phyloP scores from a whole-genome alignment of 2,797 vertebrate species.

The Oreochromis mossambicus region DNA sequence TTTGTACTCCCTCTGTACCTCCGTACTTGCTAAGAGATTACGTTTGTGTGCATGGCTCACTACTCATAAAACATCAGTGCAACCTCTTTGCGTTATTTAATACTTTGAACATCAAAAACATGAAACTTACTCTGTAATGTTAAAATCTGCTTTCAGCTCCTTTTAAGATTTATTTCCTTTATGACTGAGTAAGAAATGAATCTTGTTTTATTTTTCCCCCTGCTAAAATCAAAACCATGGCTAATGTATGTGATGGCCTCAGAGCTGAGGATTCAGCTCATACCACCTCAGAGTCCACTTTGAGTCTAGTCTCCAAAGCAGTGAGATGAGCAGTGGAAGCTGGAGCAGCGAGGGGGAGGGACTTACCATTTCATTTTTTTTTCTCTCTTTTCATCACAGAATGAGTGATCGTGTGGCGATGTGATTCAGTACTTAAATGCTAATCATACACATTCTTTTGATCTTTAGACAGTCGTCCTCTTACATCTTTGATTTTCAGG shows the following conservation, averaged over 20 bases:
- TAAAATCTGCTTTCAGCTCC: background rate
- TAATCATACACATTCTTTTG: background rate
- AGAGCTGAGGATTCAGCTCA: background rate
- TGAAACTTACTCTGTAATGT: background rate
- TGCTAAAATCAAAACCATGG: background rate
- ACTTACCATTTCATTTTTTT: background rate
- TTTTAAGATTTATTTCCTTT: background rate
- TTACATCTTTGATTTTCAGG: conserved; percentile 24
- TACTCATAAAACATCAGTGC: conserved; percentile 6
- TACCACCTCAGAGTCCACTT: conserved; percentile 13
- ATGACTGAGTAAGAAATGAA: conserved; percentile 6
- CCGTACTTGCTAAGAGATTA: conserved; percentile 37
- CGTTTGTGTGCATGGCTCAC: conserved; percentile 44
- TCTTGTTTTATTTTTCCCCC: background rate
- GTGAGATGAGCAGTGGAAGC: conserved; percentile 26
- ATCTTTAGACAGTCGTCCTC: background rate
- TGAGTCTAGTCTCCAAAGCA: conserved; percentile 30
- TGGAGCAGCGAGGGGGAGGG: background rate
- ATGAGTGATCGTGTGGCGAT: background rate
- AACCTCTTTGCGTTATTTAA: background rate
- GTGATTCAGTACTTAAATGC: conserved; percentile 24
- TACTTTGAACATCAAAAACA: background rate
- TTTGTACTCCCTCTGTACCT: conserved; percentile 29
- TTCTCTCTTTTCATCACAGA: background rate
- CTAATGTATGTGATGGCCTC: background rate